phyloP scores from a whole-genome alignment of 2,797 vertebrate species.

The Leuciscus waleckii region DNA sequence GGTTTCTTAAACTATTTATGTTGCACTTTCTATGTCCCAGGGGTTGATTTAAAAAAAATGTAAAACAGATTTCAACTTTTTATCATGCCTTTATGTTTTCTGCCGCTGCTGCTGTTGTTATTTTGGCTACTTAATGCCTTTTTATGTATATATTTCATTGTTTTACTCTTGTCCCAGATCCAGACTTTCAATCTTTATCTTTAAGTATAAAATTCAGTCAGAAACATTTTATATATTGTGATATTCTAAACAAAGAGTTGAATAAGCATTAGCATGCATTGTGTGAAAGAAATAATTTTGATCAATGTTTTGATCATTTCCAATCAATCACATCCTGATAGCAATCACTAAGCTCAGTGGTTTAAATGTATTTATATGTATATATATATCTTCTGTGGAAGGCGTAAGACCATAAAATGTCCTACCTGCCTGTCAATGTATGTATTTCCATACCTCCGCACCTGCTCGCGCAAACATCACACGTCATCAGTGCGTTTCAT shows the following conservation, averaged over 20 bases:
- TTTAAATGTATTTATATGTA: no score
- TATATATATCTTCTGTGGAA: no score
- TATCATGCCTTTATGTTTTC: neutral
- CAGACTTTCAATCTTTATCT: neutral
- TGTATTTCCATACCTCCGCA: no score
- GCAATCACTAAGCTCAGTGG: no score
- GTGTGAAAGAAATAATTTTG: neutral
- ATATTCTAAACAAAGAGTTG: neutral
- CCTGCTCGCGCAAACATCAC: no score
- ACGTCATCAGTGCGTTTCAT: no score
- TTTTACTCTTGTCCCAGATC: neutral
- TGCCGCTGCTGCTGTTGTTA: neutral
- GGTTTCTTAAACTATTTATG: neutral
- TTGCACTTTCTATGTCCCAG: neutral
- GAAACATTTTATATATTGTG: neutral
- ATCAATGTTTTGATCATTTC: neutral
- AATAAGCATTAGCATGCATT: neutral
- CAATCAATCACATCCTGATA: neutral
- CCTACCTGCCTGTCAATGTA: no score
- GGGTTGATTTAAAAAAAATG: neutral
- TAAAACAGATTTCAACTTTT: neutral
- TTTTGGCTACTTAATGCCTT: neutral
- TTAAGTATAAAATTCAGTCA: neutral
- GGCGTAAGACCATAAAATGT: no score
- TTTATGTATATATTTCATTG: neutral